Evolutionary conservation across 30 jellyfish, hydroid and myxozoan species (phyloP).

Genomic region (Hydractinia echinata): DNA sequence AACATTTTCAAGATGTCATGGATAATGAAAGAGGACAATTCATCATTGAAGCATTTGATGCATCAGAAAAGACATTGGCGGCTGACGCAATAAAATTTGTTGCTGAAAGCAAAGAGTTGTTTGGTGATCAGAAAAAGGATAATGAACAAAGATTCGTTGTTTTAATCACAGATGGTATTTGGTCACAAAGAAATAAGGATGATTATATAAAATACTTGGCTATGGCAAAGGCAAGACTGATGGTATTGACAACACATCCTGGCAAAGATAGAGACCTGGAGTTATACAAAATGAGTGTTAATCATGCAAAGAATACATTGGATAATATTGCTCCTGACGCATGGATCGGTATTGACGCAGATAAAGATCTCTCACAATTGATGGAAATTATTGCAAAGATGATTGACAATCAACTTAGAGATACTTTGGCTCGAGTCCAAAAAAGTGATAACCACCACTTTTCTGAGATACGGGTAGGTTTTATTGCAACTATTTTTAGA

Average conservation of each 20-base stretch:
- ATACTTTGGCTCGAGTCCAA: too few relatives aligned
- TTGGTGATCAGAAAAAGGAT: neutral
- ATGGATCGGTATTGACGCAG: conserved; percentile 15
- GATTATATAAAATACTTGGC: neutral
- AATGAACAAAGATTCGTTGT: conserved; percentile 13
- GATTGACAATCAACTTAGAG: neutral
- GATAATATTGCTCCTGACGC: conserved; percentile 10
- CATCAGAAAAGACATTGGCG: conserved; percentile 22
- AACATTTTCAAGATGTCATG: conserved; percentile 3
- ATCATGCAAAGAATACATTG: neutral
- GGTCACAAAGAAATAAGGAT: conserved; percentile 1
- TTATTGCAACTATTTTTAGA: too few relatives aligned
- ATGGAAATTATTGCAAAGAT: neutral
- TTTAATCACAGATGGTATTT: conserved; percentile 17
- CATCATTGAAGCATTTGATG: conserved; percentile 15
- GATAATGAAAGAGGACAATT: neutral
- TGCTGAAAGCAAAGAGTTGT: conserved; percentile 15
- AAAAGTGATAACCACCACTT: too few relatives aligned
- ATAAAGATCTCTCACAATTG: neutral
- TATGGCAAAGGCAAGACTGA: neutral
- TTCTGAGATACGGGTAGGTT: too few relatives aligned
- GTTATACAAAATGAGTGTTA: neutral
- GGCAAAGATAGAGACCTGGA: neutral
- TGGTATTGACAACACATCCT: conserved; percentile 21
- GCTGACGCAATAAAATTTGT: conserved; percentile 15